Percentiles rank a stretch among this genome's conserved stretches.
Evolutionary conservation across 2,888 invertebrate genomes (phyloP).

Genomic region (Drosophila demipolita): DNA sequence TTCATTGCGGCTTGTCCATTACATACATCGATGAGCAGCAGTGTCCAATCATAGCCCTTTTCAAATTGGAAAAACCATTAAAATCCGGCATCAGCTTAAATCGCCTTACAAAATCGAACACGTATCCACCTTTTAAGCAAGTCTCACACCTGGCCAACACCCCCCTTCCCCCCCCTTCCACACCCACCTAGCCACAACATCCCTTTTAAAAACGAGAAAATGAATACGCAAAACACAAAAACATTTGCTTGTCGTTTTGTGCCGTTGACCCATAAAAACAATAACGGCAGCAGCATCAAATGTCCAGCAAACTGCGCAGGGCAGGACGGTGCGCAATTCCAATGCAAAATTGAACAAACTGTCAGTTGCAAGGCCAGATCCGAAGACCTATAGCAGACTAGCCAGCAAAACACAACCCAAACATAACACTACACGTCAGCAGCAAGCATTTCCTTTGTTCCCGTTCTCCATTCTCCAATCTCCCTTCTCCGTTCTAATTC

Average conservation of each 20-base stretch:
- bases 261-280: slow-evolving; percentile 72
- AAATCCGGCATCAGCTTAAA: slow-evolving; percentile 47
- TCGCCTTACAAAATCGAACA: slow-evolving; percentile 48
- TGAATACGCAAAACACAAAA: slow-evolving; percentile 28
- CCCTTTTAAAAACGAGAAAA: slow-evolving; percentile 8
- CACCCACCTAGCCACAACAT: background rate
- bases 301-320: slow-evolving; percentile 19
- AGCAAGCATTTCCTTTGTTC: slow-evolving; percentile 51
- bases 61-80: slow-evolving; percentile 51
- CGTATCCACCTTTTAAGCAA: slow-evolving; percentile 40
- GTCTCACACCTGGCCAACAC: slow-evolving; percentile 13
- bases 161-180: background rate
- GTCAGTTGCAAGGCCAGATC: slow-evolving; percentile 64
- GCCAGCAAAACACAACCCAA: slow-evolving; percentile 27
- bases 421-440: slow-evolving; percentile 54
- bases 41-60: slow-evolving; percentile 38
- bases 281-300: slow-evolving; percentile 28
- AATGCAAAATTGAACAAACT: slow-evolving; percentile 74
- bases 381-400: slow-evolving; percentile 28
- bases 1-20: slow-evolving; percentile 2
- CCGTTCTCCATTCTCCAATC: background rate
- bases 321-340: slow-evolving; percentile 26
- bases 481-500: slow-evolving; percentile 8
- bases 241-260: slow-evolving; percentile 61
- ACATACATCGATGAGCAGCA: slow-evolving; percentile 3